phyloP scores from a whole-genome alignment of 2,797 vertebrate species.

The Sciurus carolinensis region DNA sequence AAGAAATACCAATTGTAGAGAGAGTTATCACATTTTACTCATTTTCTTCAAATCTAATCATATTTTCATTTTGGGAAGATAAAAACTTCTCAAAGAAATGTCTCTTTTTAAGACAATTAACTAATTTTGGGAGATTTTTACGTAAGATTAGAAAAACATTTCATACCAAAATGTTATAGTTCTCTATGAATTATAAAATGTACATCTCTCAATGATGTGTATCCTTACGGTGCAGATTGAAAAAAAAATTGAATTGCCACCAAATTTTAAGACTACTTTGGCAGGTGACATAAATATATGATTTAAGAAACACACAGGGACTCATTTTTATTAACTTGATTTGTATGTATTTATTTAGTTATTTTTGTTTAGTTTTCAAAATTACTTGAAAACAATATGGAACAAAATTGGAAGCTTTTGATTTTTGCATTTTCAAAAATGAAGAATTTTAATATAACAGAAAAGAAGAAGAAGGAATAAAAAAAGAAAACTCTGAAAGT shows the following conservation, averaged over 20 bases:
- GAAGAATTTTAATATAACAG: too few relatives aligned
- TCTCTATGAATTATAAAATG: background rate
- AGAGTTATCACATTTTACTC: background rate
- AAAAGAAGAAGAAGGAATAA: too few relatives aligned
- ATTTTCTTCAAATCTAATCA: background rate
- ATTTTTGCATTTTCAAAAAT: too few relatives aligned
- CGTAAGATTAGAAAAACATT: background rate
- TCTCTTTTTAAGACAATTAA: background rate
- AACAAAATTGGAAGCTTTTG: too few relatives aligned
- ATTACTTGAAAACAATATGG: too few relatives aligned
- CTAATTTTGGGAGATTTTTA: background rate
- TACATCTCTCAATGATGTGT: background rate
- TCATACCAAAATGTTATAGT: background rate
- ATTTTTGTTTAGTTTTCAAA: too few relatives aligned
- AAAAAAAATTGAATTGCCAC: background rate
- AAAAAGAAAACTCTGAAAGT: too few relatives aligned
- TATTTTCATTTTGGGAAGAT: background rate
- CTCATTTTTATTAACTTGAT: background rate
- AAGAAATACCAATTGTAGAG: background rate
- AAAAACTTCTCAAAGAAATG: background rate
- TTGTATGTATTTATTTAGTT: too few relatives aligned
- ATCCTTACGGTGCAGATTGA: too few relatives aligned
- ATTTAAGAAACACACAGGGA: background rate
- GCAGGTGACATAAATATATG: too few relatives aligned
- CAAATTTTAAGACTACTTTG: background rate